phyloP scores from a whole-genome alignment of 1,140 invertebrate species.

The Neodiprion pinetum region DNA sequence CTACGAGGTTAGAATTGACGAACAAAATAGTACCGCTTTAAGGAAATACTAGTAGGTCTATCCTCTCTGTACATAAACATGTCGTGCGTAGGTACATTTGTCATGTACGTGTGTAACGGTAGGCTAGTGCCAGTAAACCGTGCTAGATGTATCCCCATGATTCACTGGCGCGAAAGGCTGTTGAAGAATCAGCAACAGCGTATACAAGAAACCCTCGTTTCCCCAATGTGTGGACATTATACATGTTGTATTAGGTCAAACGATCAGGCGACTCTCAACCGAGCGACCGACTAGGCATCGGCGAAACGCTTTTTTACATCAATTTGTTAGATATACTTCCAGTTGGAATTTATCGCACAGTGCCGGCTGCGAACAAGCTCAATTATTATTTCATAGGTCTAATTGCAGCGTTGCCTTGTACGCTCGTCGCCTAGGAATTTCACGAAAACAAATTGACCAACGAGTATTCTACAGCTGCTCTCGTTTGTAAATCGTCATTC shows the following conservation, averaged over 20 bases:
- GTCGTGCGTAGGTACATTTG: background rate
- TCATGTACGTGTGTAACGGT: background rate
- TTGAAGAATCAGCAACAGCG: background rate
- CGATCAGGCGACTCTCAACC: background rate
- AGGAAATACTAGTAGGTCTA: conserved; percentile 38
- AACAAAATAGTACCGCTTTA: conserved; percentile 42
- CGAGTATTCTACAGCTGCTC: no score
- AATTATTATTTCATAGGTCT: no score
- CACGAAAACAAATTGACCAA: no score
- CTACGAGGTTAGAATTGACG: conserved; percentile 54
- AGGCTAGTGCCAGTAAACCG: background rate
- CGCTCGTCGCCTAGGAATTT: no score
- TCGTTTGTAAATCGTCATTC: no score
- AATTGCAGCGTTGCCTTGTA: no score
- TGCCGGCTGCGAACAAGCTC: no score
- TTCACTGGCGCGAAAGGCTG: background rate
- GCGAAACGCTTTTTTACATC: no score
- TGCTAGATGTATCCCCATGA: no score
- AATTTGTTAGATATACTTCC: no score
- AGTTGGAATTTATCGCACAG: no score
- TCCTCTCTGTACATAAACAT: background rate
- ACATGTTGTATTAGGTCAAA: background rate
- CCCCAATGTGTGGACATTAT: background rate
- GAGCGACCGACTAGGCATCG: background rate
- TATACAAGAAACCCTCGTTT: background rate